phyloP scores from a whole-genome alignment of 2,797 vertebrate genomes.

The Mus caroli region DNA sequence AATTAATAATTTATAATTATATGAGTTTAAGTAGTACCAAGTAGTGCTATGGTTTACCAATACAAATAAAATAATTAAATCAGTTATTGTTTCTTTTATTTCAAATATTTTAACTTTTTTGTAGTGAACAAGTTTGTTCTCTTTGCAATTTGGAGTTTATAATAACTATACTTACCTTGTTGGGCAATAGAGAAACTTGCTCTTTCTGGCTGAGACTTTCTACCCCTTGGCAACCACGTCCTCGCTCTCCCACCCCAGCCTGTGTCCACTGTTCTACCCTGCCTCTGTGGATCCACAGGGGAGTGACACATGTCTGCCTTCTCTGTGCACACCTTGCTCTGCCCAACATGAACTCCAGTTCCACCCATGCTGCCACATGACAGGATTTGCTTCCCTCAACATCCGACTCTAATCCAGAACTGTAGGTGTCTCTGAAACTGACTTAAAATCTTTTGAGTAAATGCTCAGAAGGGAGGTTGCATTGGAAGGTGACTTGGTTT shows the following conservation, averaged over 20 bases:
- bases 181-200: neutral
- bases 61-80: constrained; percentile 16
- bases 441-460: neutral
- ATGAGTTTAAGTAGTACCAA: neutral
- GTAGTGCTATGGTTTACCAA: neutral
- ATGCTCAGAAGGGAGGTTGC: neutral
- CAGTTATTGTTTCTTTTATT: neutral
- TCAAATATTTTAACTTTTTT: constrained; percentile 23
- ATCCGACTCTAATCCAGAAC: neutral
- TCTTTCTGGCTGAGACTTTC: neutral
- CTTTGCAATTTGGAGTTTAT: neutral
- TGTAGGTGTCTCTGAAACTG: neutral
- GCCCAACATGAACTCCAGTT: neutral
- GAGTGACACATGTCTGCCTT: neutral
- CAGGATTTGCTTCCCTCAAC: neutral
- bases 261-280: too few species aligned
- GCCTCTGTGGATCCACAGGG: neutral
- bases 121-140: neutral
- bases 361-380: neutral
- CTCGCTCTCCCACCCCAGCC: neutral
- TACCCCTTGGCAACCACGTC: neutral
- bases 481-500: neutral
- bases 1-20: neutral
- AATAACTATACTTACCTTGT: neutral
- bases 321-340: neutral